Conservation (phyloP, 2,888 invertebrate species). For the Lottia gigantea region DNA sequence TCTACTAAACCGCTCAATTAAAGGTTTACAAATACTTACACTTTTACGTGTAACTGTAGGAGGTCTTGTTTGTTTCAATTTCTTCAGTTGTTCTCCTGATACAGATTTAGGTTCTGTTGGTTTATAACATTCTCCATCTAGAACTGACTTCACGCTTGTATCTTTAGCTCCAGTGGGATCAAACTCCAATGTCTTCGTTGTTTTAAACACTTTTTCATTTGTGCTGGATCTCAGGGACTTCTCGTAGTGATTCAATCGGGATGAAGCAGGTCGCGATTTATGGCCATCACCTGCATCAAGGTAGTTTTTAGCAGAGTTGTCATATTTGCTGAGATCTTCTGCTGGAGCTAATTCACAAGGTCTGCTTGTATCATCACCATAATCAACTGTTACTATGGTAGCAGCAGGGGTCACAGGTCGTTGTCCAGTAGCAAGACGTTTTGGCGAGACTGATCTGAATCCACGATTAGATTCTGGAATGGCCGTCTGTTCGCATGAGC, state of each 20-base stretch:
- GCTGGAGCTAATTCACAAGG: background rate
- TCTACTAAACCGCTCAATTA: too few relatives aligned
- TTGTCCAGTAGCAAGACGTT: conserved; percentile 27
- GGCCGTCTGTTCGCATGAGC: background rate
- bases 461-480: conserved; percentile 24
- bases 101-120: conserved; percentile 1
- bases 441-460: conserved; percentile 28
- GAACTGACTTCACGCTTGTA: background rate
- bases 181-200: conserved; percentile 46
- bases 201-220: conserved; percentile 28
- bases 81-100: background rate
- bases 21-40: background rate
- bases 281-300: too few relatives aligned
- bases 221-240: background rate
- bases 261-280: background rate
- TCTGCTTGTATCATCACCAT: conserved; percentile 28
- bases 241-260: background rate
- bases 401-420: conserved; percentile 36
- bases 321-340: background rate
- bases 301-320: background rate
- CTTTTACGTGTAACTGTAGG: background rate
- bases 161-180: conserved; percentile 31
- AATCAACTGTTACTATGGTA: conserved; percentile 43
- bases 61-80: background rate
- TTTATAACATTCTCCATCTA: background rate